Percentiles rank a stretch among this genome's conserved stretches.
These are phyloP conservation scores for Zaprionus lineosus DNA, from an alignment of 2,888 invertebrate species.

Conservation along the genomic window DNA sequence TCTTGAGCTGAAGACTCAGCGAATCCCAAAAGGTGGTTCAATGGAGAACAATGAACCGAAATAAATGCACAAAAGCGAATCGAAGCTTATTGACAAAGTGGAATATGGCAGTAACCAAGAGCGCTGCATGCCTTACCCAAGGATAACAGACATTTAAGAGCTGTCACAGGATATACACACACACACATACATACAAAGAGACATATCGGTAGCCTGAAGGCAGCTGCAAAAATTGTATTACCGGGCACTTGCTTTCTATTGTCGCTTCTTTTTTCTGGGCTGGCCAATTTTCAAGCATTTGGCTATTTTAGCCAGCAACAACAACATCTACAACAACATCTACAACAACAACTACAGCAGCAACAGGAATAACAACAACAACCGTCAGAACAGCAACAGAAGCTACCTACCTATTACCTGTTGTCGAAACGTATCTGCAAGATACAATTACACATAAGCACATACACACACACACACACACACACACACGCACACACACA, in stretches of 20 bases:
- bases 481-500: slow-evolving; percentile 13
- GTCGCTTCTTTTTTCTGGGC: slow-evolving; percentile 18
- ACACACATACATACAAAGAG: slow-evolving; percentile 7
- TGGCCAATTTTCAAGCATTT: slow-evolving; percentile 56
- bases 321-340: too few relatives aligned
- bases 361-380: slow-evolving; percentile 25
- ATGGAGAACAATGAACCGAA: slow-evolving; percentile 67
- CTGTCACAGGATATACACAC: slow-evolving; percentile 46
- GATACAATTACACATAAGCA: slow-evolving; percentile 34
- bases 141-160: slow-evolving; percentile 56
- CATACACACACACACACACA: slow-evolving; percentile 20
- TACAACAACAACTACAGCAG: too few relatives aligned
- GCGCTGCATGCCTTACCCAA: slow-evolving; percentile 29
- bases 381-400: too few relatives aligned
- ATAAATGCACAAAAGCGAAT: slow-evolving; percentile 58
- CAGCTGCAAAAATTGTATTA: slow-evolving; percentile 51
- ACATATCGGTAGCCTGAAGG: slow-evolving; percentile 19
- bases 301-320: slow-evolving; percentile 56
- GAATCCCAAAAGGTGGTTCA: slow-evolving; percentile 36
- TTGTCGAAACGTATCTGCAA: slow-evolving; percentile 71
- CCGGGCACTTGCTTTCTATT: slow-evolving; percentile 25
- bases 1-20: slow-evolving; percentile 10
- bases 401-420: slow-evolving; percentile 71
- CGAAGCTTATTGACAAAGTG: slow-evolving; percentile 65
- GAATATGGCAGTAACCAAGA: slow-evolving; percentile 19